phyloP scores from a whole-genome alignment of 2,113 vertebrate species.

The Centropus unirufus region DNA sequence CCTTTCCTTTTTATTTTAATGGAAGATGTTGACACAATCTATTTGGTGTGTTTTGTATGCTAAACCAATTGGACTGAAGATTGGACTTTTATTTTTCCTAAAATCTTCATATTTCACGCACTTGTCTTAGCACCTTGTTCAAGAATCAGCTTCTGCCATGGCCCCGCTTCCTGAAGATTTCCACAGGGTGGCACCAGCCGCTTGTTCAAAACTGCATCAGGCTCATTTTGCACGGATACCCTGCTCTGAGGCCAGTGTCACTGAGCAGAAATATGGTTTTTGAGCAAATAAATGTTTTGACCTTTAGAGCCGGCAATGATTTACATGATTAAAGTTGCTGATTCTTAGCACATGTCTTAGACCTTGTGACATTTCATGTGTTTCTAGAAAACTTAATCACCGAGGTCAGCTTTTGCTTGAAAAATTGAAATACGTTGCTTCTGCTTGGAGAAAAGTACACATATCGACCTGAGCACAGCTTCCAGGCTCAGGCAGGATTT shows the following conservation, averaged over 20 bases:
- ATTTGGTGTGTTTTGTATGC: not conserved
- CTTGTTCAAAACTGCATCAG: not conserved
- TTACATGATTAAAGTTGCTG: not conserved
- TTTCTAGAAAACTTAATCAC: not conserved
- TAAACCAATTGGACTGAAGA: not conserved
- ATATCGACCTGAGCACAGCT: not conserved
- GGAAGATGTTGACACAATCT: not conserved
- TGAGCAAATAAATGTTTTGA: not conserved
- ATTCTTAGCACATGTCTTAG: not conserved
- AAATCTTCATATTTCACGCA: not conserved
- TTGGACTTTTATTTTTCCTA: not conserved
- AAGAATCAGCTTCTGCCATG: not conserved
- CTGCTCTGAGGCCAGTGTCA: accelerated
- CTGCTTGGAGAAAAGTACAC: not conserved
- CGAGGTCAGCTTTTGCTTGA: not conserved
- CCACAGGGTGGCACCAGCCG: slow-evolving; percentile 52
- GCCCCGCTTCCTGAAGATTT: not conserved
- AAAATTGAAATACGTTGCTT: not conserved
- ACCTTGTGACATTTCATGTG: not conserved
- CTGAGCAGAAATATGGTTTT: not conserved
- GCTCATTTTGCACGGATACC: accelerated
- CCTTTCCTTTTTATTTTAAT: not conserved
- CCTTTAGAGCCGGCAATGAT: not conserved
- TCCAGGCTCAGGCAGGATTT: not conserved
- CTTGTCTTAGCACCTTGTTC: not conserved